Conservation (phyloP, 2,113 vertebrate species). For the Anhinga rufa region DNA sequence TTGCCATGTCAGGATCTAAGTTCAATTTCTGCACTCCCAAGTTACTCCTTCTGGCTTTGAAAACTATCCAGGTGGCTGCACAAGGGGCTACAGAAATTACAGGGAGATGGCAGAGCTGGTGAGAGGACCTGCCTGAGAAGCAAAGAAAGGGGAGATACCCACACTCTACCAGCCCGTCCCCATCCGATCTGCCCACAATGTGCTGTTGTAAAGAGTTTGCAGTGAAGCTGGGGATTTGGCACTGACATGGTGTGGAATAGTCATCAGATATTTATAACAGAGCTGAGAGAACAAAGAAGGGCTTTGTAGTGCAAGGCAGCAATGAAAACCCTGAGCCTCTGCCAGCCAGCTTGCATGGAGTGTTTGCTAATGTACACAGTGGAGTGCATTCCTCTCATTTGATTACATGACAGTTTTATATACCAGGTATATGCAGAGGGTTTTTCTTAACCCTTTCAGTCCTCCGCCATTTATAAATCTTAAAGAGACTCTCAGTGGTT, state of each 20-base stretch:
- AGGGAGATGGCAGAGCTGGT: constrained; percentile 16
- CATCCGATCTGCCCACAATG: constrained; percentile 64
- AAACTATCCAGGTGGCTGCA: constrained; percentile 8
- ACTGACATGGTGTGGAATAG: constrained; percentile 61
- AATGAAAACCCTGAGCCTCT: constrained; percentile 29
- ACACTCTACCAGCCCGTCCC: constrained; percentile 17
- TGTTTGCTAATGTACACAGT: constrained; percentile 52
- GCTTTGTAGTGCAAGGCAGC: constrained; percentile 67
- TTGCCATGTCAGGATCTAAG: constrained; percentile 1
- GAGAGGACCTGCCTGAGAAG: constrained; percentile 47
- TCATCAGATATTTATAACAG: constrained; percentile 80
- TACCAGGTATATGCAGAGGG: constrained; percentile 5
- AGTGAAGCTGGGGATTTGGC: constrained; percentile 71
- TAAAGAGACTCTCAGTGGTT: background rate
- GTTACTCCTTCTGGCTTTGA: constrained; percentile 10
- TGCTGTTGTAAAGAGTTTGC: constrained; percentile 66
- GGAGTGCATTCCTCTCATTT: constrained; percentile 51
- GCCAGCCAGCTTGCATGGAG: constrained; percentile 42
- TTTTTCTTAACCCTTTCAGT: constrained; percentile 64
- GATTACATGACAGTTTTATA: constrained; percentile 59
- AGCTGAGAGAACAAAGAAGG: constrained; percentile 74
- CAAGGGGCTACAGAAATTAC: constrained; percentile 32
- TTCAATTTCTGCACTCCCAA: background rate
- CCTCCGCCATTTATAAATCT: background rate
- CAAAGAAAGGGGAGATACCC: constrained; percentile 42